phyloP scores from a whole-genome alignment of 2,797 vertebrate genomes.

The Neoniphon sammara region DNA sequence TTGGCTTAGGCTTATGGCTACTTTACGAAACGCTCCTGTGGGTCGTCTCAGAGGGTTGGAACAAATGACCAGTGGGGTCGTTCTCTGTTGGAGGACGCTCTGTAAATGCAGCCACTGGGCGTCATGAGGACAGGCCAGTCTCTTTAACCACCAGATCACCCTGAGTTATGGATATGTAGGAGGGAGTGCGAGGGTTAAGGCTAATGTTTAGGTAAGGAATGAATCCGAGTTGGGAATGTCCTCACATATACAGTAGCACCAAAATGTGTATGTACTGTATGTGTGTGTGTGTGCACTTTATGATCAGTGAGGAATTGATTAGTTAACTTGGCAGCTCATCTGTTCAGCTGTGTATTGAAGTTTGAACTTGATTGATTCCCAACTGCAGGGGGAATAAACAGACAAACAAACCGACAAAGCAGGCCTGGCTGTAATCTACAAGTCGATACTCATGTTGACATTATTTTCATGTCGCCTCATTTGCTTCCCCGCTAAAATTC shows the following conservation, averaged over 20 bases:
- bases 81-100: no score
- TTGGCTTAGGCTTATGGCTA: no score
- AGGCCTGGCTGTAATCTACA: constrained; percentile 23
- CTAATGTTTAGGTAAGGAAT: no score
- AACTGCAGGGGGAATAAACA: background rate
- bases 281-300: background rate
- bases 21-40: no score
- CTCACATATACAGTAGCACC: background rate
- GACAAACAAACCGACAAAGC: constrained; percentile 3
- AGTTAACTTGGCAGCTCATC: background rate
- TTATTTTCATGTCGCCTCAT: constrained; percentile 54
- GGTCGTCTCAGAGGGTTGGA: no score
- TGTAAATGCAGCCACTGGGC: no score
- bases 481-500: constrained; percentile 31
- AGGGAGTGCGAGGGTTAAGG: background rate
- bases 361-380: background rate
- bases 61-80: no score
- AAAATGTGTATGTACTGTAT: background rate
- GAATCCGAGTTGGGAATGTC: background rate
- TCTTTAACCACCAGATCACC: no score
- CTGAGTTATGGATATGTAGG: background rate
- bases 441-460: constrained; percentile 26
- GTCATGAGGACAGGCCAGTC: no score
- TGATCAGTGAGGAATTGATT: background rate
- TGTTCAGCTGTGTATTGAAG: background rate